A percentile compares a stretch with the other conserved stretches of the same genome.
Conservation (phyloP, 1,140 invertebrate genomes). For the Bilobella aurantiaca region DNA sequence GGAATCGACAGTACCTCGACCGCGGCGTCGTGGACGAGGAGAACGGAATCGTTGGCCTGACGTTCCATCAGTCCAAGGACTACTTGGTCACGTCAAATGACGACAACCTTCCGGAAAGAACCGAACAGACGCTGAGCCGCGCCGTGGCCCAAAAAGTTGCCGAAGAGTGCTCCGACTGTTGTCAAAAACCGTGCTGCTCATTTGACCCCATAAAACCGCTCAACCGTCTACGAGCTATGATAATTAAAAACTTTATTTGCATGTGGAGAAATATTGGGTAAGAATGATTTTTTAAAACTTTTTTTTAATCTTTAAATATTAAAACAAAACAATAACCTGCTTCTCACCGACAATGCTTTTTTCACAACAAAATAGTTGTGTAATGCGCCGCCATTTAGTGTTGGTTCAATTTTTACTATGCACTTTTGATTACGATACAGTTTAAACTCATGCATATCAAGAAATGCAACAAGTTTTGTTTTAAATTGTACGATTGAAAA, state of each 20-base stretch:
- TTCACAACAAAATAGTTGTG: too few species aligned
- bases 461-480: too few species aligned
- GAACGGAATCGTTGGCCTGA: constrained; percentile 69
- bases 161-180: constrained; percentile 45
- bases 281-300: constrained; percentile 33
- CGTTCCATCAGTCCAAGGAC: constrained; percentile 82
- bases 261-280: constrained; percentile 89
- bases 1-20: constrained; percentile 21
- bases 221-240: constrained; percentile 63
- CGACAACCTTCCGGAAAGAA: background rate
- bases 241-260: constrained; percentile 83
- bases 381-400: too few species aligned
- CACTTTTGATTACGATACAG: too few species aligned
- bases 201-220: constrained; percentile 22
- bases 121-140: background rate
- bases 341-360: too few species aligned
- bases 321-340: too few species aligned
- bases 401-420: too few species aligned
- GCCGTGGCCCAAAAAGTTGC: constrained; percentile 19
- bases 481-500: too few species aligned
- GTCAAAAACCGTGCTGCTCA: constrained; percentile 48
- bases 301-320: too few species aligned
- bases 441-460: too few species aligned
- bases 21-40: constrained; percentile 55
- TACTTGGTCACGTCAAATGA: constrained; percentile 51